Evolutionary conservation across 2,888 invertebrate genomes (phyloP).

Genomic region (Ornithoptera priamus): DNA sequence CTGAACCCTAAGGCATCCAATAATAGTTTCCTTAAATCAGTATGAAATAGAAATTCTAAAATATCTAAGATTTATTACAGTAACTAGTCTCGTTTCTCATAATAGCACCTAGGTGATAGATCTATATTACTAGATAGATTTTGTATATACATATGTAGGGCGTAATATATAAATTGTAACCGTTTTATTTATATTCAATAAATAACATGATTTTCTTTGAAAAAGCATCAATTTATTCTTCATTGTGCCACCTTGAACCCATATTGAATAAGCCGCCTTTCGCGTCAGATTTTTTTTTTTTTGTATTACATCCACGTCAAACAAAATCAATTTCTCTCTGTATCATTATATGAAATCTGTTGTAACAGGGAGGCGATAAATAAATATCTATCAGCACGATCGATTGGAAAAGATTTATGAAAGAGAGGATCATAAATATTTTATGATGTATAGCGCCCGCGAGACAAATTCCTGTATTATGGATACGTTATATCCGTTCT

Average conservation of each 20-base stretch:
- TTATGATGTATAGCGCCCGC: conserved; percentile 21
- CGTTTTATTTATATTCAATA: too few species aligned
- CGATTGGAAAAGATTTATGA: conserved; percentile 22
- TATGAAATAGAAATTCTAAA: too few species aligned
- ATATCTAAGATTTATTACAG: too few species aligned
- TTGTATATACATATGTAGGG: too few species aligned
- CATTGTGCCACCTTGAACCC: not conserved
- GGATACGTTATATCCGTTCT: conserved; percentile 7
- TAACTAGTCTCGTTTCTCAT: too few species aligned
- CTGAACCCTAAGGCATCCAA: too few species aligned
- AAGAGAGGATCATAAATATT: conserved; percentile 23
- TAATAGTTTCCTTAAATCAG: too few species aligned
- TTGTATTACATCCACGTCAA: not conserved
- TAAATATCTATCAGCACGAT: conserved; percentile 16
- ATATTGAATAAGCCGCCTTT: not conserved
- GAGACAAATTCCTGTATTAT: conserved; percentile 22
- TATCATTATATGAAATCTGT: not conserved
- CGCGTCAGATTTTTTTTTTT: not conserved
- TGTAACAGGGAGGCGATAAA: conserved; percentile 2
- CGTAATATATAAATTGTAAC: too few species aligned
- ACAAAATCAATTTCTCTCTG: conserved; percentile 6
- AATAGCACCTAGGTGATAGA: too few species aligned
- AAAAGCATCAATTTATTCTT: not conserved
- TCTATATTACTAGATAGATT: too few species aligned
- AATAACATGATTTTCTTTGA: too few species aligned